phyloP scores from a whole-genome alignment of 2,113 vertebrate species.

The Otocyon megalotis region DNA sequence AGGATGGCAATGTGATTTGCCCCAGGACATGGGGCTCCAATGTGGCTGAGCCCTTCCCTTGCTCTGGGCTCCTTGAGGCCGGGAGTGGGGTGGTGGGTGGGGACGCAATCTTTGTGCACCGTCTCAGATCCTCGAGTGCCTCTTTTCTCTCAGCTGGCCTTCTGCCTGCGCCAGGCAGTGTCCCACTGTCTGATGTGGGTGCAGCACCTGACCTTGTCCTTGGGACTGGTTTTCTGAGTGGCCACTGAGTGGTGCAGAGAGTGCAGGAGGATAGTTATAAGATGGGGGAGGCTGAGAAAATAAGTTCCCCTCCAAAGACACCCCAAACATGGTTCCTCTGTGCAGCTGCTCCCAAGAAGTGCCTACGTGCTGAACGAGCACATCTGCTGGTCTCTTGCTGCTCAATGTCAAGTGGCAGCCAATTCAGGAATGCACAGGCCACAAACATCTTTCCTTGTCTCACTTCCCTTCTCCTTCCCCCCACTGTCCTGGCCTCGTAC shows the following conservation, averaged over 20 bases:
- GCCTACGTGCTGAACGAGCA: fast-evolving
- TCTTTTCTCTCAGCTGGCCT: not conserved
- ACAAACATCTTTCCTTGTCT: not conserved
- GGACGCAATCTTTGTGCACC: no score
- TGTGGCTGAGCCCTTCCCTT: fast-evolving
- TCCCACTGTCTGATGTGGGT: not conserved
- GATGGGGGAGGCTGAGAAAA: not conserved
- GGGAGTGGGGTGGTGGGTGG: no score
- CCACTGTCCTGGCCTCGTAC: not conserved
- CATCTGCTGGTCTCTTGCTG: fast-evolving
- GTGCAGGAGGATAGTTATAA: not conserved
- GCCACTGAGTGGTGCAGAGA: not conserved
- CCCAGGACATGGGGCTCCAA: fast-evolving
- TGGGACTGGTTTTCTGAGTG: not conserved
- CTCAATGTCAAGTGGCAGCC: fast-evolving
- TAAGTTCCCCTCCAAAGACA: not conserved
- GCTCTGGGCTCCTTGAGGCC: not conserved
- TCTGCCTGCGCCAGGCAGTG: not conserved
- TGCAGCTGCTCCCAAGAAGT: not conserved
- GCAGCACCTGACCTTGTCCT: not conserved
- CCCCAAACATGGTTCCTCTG: fast-evolving
- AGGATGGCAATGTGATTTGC: fast-evolving
- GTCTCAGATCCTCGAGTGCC: fast-evolving
- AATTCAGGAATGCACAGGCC: fast-evolving
- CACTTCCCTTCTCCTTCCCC: not conserved